Conservation (phyloP, 1,140 invertebrate species). For the Cardiocondyla obscurior region DNA sequence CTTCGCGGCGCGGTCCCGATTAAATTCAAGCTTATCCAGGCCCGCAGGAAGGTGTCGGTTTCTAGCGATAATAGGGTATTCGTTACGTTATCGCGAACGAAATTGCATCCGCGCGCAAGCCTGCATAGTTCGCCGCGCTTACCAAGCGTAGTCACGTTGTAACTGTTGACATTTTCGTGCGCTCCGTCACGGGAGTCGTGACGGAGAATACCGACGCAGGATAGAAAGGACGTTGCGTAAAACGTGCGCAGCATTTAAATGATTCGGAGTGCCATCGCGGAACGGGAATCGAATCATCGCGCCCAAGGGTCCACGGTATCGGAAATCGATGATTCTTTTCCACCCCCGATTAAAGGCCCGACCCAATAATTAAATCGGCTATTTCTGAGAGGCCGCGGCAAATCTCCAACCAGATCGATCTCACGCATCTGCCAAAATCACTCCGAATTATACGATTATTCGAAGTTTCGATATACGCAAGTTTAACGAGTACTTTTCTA, state of each 20-base stretch:
- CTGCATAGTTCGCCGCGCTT: slow-evolving; percentile 27
- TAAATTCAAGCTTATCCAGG: not conserved
- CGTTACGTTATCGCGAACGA: slow-evolving; percentile 56
- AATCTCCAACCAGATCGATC: not conserved
- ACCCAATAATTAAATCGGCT: not conserved
- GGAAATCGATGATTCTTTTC: slow-evolving; percentile 6
- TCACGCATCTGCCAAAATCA: not conserved
- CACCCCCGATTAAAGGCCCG: not conserved
- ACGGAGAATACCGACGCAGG: slow-evolving; percentile 62
- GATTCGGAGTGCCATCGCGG: slow-evolving; percentile 33
- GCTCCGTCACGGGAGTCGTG: slow-evolving; percentile 46
- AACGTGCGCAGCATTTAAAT: slow-evolving; percentile 65
- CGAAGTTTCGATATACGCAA: not conserved
- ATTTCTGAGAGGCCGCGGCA: not conserved
- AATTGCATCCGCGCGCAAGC: slow-evolving; percentile 53
- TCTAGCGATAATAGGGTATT: slow-evolving; percentile 39
- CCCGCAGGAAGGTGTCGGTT: slow-evolving; percentile 3
- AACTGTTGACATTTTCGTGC: slow-evolving; percentile 68
- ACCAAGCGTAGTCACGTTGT: slow-evolving; percentile 64
- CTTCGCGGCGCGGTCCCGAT: not conserved
- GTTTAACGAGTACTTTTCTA: not conserved
- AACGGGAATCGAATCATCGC: slow-evolving; percentile 34
- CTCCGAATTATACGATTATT: not conserved
- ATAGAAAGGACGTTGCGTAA: slow-evolving; percentile 60
- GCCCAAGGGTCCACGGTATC: not conserved